phyloP scores from a whole-genome alignment of 2,888 invertebrate species.

The Emmelina monodactyla region DNA sequence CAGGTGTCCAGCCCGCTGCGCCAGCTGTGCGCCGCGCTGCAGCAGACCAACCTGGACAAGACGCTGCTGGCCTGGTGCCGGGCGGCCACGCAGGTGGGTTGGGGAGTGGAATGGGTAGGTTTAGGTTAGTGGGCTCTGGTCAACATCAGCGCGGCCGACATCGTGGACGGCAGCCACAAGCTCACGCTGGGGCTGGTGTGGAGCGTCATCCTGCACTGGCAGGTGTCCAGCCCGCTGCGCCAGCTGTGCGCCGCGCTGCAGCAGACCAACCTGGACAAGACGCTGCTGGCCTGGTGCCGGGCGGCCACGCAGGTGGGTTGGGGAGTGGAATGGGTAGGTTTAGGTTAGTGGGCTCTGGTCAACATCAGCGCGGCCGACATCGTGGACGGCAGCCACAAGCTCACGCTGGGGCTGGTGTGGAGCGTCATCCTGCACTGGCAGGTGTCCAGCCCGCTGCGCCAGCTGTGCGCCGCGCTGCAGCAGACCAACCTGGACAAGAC shows the following conservation, averaged over 20 bases:
- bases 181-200: slow-evolving; percentile 84
- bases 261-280: slow-evolving; percentile 84
- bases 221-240: slow-evolving; percentile 78
- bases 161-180: slow-evolving; percentile 90
- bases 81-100: too few species aligned
- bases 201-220: slow-evolving; percentile 87
- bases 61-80: slow-evolving; percentile 87
- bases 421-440: slow-evolving; percentile 87
- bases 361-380: slow-evolving; percentile 92
- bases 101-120: too few species aligned
- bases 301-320: too few species aligned
- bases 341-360: too few species aligned
- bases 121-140: too few species aligned
- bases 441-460: slow-evolving; percentile 78
- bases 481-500: slow-evolving; percentile 87
- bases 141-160: slow-evolving; percentile 89
- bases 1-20: slow-evolving; percentile 79
- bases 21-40: slow-evolving; percentile 76
- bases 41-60: slow-evolving; percentile 84
- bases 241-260: slow-evolving; percentile 77
- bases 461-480: slow-evolving; percentile 76
- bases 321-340: too few species aligned
- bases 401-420: slow-evolving; percentile 85
- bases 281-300: slow-evolving; percentile 85
- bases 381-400: slow-evolving; percentile 88